Evolutionary conservation across 2,797 vertebrate genomes (phyloP).

Genomic region (Sarcophilus harrisii): DNA sequence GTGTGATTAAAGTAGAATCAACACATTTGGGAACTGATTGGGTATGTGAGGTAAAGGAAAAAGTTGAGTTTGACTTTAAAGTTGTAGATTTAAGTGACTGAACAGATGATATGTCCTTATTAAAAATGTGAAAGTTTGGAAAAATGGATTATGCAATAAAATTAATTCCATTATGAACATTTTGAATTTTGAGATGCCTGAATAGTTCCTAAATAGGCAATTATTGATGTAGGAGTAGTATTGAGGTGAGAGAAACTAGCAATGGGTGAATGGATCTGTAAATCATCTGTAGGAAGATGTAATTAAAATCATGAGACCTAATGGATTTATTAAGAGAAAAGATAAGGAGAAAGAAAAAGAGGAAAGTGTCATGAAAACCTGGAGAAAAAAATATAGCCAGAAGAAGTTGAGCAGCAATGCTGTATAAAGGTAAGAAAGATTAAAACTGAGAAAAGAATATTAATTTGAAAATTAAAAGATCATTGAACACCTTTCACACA

Average conservation of each 20-base stretch:
- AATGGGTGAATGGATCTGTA: background rate
- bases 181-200: background rate
- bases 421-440: background rate
- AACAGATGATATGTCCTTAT: background rate
- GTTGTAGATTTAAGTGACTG: background rate
- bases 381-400: background rate
- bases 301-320: background rate
- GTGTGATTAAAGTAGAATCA: background rate
- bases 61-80: background rate
- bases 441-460: background rate
- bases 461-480: background rate
- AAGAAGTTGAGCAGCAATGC: background rate
- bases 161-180: background rate
- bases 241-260: background rate
- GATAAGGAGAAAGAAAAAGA: background rate
- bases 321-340: background rate
- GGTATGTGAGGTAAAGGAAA: background rate
- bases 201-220: background rate
- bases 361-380: background rate
- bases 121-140: background rate
- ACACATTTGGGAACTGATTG: background rate
- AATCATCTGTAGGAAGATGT: background rate
- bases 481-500: background rate
- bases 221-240: background rate
- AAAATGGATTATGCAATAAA: background rate